Conservation (phyloP, 2,888 invertebrate species). For the Sphaerolaimus hirsutus region DNA sequence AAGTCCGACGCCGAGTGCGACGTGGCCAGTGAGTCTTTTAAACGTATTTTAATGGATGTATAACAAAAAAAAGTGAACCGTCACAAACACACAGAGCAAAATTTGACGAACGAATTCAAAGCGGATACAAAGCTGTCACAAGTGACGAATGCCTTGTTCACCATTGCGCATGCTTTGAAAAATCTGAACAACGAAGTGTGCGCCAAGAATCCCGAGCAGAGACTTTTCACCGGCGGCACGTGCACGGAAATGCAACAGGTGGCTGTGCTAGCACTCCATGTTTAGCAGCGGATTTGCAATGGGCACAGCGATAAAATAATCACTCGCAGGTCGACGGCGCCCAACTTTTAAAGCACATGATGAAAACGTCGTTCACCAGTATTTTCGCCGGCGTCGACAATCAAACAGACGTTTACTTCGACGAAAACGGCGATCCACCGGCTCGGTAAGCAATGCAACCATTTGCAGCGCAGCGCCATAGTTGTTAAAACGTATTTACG, state of each 20-base stretch:
- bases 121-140: conserved; percentile 55
- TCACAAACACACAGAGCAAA: neutral
- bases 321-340: conserved; percentile 49
- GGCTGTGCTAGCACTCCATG: no score
- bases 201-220: no score
- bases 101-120: conserved; percentile 30
- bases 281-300: no score
- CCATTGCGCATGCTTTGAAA: conserved; percentile 47
- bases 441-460: conserved; percentile 43
- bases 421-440: conserved; percentile 49
- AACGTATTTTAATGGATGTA: no score
- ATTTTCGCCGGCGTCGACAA: conserved; percentile 31
- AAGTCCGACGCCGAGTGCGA: no score
- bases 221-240: no score
- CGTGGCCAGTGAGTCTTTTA: no score
- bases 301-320: no score
- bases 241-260: no score
- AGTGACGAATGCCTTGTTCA: conserved; percentile 50
- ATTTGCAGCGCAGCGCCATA: no score
- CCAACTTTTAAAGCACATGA: conserved; percentile 40
- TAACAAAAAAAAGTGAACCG: no score
- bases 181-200: conserved; percentile 44
- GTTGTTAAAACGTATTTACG: no score
- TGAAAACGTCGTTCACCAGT: conserved; percentile 42
- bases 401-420: conserved; percentile 43